Base-by-base conservation (phyloP, 2,888 invertebrate genomes). In the Peribatodes rhomboidaria region DNA sequence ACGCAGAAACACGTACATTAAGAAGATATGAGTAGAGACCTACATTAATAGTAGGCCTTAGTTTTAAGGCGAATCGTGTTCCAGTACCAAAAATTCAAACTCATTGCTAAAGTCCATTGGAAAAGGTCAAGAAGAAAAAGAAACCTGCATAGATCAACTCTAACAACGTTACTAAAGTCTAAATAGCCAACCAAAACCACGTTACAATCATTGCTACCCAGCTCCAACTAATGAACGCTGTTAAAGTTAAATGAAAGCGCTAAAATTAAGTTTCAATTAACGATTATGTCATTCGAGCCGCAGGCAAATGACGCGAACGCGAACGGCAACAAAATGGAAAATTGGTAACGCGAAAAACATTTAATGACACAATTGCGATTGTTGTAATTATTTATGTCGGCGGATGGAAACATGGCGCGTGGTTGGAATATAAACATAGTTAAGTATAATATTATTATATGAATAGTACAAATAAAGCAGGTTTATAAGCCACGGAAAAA, bases 221-320 rank as follows among this genome's bases (percentile, higher is more conserved):
- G 52, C 14, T 54, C 22, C 27, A 27, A 54, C 54, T 41, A 31
- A 41, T 50, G 20, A 31, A 22, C 54, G 54, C 27, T 41, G 27
- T 31, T 37, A 53, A 54, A 27, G 14, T 59, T 41, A 37, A 59
- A 50, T 59, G 14, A 13, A 33, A 14, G 35, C 44, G 20, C 44
- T 22, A 13, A 49, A 61, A 62, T 57, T 62, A 62, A 35, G 37
- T 41, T 44, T n/a, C 46, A 46, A 57, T 63, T 57, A 62, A 57
- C 53, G 46, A 57, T 56, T 55, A 55, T 50, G 57, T 46, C 52
- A 41, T 27, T 44, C n/a, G 10, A n/a, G 27, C 53, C 53, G 22
- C 53, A 20, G 20, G 37, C 35, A 11, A 57, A 57, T 63, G 62
- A 53, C 20, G 39, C 44, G 11, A 22, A 39, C 10, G 22, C 14